Conservation (phyloP, 2,888 invertebrate species). For the Tachina fera region DNA sequence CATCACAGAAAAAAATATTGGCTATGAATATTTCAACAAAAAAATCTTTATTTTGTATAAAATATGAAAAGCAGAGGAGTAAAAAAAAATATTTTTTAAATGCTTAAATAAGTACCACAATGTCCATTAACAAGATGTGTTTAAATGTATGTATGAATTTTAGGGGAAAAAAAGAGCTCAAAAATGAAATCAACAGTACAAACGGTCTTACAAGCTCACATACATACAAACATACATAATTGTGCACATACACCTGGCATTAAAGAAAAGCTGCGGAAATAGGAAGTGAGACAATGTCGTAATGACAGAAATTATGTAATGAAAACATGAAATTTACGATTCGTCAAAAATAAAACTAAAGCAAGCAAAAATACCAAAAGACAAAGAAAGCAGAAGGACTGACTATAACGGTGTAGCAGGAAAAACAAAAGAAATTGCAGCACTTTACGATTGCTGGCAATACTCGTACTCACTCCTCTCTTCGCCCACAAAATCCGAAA, state of each 20-base stretch:
- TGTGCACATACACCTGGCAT: not conserved
- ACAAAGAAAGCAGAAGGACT: not conserved
- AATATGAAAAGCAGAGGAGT: slow-evolving; percentile 18
- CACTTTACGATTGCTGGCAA: slow-evolving; percentile 27
- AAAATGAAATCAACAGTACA: not conserved
- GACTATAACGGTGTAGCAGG: not conserved
- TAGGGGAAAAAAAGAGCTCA: slow-evolving; percentile 47
- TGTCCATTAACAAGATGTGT: slow-evolving; percentile 44
- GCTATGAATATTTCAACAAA: slow-evolving; percentile 55
- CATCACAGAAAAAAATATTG: slow-evolving; percentile 51
- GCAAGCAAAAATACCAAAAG: not conserved
- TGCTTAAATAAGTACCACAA: slow-evolving; percentile 27
- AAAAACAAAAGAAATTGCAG: slow-evolving; percentile 23
- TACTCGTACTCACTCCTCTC: too few species aligned
- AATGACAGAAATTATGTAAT: slow-evolving; percentile 81
- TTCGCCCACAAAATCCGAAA: not conserved
- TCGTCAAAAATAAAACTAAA: slow-evolving; percentile 66
- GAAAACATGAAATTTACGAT: slow-evolving; percentile 81
- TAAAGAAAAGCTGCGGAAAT: slow-evolving; percentile 51
- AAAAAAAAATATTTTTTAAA: slow-evolving; percentile 29
- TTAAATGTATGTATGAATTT: slow-evolving; percentile 63
- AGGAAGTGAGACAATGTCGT: slow-evolving; percentile 74
- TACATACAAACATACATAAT: not conserved
- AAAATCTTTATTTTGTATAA: slow-evolving; percentile 50
- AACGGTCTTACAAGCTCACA: not conserved